Base-by-base conservation (phyloP, 2,797 vertebrate species). In the Tapirus indicus region DNA sequence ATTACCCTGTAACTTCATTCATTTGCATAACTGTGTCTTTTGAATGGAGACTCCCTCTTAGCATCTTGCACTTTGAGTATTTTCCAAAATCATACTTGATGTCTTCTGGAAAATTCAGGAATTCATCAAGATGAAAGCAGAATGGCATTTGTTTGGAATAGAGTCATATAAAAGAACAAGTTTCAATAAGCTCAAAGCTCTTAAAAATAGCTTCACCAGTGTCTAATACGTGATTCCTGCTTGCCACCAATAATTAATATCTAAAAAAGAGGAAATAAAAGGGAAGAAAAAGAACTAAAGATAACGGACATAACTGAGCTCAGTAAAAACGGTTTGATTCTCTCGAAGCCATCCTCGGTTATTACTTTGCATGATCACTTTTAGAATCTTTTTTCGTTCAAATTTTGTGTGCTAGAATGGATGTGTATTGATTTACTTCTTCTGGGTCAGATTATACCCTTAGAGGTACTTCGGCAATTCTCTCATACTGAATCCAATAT, bases 191-290 rank as follows among this genome's bases (percentile, higher is more conserved):
- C 75, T 96, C 85, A 97, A 94, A 93, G n/a, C 56, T 84, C 52
- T 96, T 98, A 97, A 97, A 98, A 98, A 98, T 97, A 98, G 82
- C 84, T 97, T 98, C 97, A 97, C 2, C 97, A 32, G 41, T 88
- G 60, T 97, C 96, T 97, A 98, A 98, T 94, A 97, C 97, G 88
- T 97, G 96, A 97, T 98, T 98, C 92, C 97, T 95, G 56, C 41
- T 97, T 98, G 97, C 95, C 69, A 93, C 92, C 93, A 97, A 97
- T 97, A 98, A 98, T 97, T 98, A 98, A 96, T 74, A 97, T 54
- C 21, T 32, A 84, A 95, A 23, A 91, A 97, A 84, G 82, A 80
- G 54, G 12, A 29, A 60, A 9, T 94, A 93, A 97, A 95, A 96
- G 58, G 49, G 72, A 68, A n/a, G 35, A 35, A 52, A 84, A n/a